Evolutionary conservation across 2,888 invertebrate genomes (phyloP).

Genomic region (Rhingia campestris): DNA sequence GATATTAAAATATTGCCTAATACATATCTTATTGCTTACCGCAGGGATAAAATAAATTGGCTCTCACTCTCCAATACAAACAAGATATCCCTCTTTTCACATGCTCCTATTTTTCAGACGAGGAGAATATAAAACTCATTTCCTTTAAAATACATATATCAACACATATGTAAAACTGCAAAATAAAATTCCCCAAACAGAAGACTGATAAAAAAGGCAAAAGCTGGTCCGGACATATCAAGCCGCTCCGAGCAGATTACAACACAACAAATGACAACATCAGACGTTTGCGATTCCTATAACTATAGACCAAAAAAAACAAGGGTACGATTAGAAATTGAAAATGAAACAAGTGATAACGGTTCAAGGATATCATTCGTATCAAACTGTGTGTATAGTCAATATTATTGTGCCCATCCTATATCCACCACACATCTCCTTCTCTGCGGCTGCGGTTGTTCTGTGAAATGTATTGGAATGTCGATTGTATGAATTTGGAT

Average conservation of each 20-base stretch:
- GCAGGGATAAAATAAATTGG: no score
- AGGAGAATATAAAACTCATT: no score
- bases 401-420: neutral
- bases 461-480: conserved; percentile 66
- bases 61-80: no score
- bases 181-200: conserved; percentile 22
- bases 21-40: no score
- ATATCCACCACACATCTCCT: conserved; percentile 22
- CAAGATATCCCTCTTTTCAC: no score
- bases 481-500: conserved; percentile 63
- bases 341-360: conserved; percentile 51
- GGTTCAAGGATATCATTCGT: conserved; percentile 39
- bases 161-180: neutral
- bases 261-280: conserved; percentile 40
- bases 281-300: conserved; percentile 25
- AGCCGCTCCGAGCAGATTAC: conserved; percentile 43
- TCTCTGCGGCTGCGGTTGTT: conserved; percentile 39
- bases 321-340: conserved; percentile 64
- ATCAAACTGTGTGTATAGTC: neutral
- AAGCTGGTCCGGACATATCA: conserved; percentile 57
- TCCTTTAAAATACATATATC: no score
- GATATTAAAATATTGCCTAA: no score
- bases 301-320: conserved; percentile 20
- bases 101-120: no score
- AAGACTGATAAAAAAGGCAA: conserved; percentile 65